Evolutionary conservation across 2,888 invertebrate species (phyloP).

Genomic region (Rotaria sp.): DNA sequence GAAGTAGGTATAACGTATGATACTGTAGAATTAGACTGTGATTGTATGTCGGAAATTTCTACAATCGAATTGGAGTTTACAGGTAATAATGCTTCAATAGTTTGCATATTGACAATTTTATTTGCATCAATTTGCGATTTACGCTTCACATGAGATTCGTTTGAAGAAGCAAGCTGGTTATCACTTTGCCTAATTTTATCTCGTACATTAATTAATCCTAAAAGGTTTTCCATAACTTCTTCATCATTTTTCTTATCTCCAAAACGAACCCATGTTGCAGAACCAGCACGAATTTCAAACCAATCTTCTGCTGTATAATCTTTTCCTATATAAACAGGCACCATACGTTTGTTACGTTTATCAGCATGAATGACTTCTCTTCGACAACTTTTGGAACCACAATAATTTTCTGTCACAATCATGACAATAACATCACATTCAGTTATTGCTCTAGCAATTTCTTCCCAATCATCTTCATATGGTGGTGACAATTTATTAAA

Average conservation of each 20-base stretch:
- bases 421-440: background rate
- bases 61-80: no score
- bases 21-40: background rate
- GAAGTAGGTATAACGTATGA: background rate
- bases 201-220: background rate
- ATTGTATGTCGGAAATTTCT: no score
- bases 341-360: slow-evolving; percentile 12
- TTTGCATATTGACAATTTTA: no score
- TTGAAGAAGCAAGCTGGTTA: no score
- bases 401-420: background rate
- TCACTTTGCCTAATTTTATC: no score
- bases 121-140: no score
- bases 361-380: slow-evolving; percentile 5
- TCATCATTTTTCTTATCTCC: background rate
- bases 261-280: background rate
- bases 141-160: no score
- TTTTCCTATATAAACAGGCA: background rate
- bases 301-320: background rate
- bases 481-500: background rate
- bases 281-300: slow-evolving; percentile 2
- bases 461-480: no score
- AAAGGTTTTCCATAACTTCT: background rate
- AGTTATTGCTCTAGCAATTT: background rate
- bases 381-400: background rate
- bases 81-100: no score